Base-by-base conservation (phyloP, 2,888 invertebrate genomes). In the Sinopyrophorus schimmeli region DNA sequence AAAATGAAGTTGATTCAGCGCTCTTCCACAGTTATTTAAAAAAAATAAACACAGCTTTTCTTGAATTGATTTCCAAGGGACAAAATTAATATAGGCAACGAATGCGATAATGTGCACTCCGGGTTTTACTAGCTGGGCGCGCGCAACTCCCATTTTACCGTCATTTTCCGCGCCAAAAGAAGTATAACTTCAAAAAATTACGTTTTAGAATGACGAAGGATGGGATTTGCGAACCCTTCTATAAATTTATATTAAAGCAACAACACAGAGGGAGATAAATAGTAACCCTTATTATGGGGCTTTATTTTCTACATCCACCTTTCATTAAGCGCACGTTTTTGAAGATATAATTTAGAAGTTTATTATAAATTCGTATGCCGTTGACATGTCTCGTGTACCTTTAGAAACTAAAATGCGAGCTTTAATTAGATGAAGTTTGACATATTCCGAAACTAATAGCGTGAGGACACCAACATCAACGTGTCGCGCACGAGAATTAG, bases 381-480 rank as follows among this genome's bases (percentile, higher is more conserved):
- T 30, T 44, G 44, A 44, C 44, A 44, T 38, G 37, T 44, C 24
- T 10, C 37, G 31, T 23, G 28, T 44, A 27, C 37, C 35, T 44
- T 38, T 23, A 32, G 31, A 31, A 39, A 30, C 39, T 47, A 39
- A 39, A 47, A 38, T 31, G 17, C 28, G 14, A 28, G 24, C 12
- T 28, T 44, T 42, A 42, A 48, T 42, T 48, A 48, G 37, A 48
- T 42, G 35, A 42, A 48, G 38, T 48, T 42, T 48, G 30, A 48
- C 48, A 42, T 48, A 41, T 48, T 48, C 42, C 42, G 20, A 23
- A 42, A 42, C 37, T 48, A 48, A 48, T 48, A 38, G 48, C 48
- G 42, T 48, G 48, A 48, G 42, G 42, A 28, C 41, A 16, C 23
- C 41, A 37, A 16, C 41, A 35, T 35, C 28, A 28, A 28, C 37